These are phyloP conservation scores for Eutolmus rufibarbis DNA, from an alignment of 2,888 invertebrate species.

Conservation along the genomic window DNA sequence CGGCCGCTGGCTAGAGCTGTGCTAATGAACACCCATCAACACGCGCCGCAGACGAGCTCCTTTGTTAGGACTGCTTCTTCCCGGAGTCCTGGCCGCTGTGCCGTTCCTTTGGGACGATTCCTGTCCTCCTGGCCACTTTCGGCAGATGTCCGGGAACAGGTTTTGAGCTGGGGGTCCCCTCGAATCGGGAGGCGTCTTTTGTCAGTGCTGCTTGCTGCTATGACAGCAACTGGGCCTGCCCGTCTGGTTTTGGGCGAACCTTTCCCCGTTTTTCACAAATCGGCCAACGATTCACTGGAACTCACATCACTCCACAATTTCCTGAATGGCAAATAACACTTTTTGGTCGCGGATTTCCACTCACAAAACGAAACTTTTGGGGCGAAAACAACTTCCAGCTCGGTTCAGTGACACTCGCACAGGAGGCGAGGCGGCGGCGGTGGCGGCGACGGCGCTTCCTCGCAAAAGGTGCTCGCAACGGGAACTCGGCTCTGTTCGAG, in stretches of 20 bases:
- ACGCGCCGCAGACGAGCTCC: background rate
- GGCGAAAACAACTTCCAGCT: slow-evolving; percentile 15
- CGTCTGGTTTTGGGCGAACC: slow-evolving; percentile 38
- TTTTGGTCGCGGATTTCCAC: background rate
- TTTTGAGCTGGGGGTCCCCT: background rate
- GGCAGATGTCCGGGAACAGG: background rate
- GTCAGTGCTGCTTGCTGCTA: background rate
- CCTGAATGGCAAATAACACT: background rate
- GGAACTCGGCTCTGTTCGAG: background rate
- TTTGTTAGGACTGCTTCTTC: background rate
- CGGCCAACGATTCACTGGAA: background rate
- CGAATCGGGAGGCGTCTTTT: background rate
- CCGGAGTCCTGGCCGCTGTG: background rate
- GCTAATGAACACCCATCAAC: slow-evolving; percentile 7
- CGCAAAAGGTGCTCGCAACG: background rate
- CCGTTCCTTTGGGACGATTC: background rate
- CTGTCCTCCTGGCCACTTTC: background rate
- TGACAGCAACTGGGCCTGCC: slow-evolving; percentile 19
- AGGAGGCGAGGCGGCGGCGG: background rate
- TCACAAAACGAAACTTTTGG: slow-evolving; percentile 2
- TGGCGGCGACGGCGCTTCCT: background rate
- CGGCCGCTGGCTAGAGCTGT: background rate
- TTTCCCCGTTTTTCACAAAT: background rate
- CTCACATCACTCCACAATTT: slow-evolving; percentile 11
- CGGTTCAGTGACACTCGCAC: slow-evolving; percentile 10